phyloP scores from a whole-genome alignment of 2,113 vertebrate genomes.

The Callorhinus ursinus region DNA sequence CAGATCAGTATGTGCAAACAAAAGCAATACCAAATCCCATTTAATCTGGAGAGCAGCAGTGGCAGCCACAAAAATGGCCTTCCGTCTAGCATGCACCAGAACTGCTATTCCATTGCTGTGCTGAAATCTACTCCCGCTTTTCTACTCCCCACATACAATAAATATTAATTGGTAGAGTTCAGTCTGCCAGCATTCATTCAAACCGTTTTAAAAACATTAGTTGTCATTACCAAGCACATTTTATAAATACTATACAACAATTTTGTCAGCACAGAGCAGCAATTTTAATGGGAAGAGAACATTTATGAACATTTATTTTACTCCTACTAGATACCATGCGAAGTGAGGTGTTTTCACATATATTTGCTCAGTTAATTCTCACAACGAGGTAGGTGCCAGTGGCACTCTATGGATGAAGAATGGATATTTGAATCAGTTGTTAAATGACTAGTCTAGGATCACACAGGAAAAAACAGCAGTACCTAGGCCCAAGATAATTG shows the following conservation, averaged over 20 bases:
- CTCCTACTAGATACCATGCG: background rate
- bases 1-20: background rate
- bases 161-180: constrained; percentile 7
- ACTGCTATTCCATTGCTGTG: background rate
- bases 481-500: background rate
- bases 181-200: background rate
- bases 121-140: background rate
- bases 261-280: background rate
- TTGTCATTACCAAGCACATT: constrained; percentile 16
- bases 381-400: background rate
- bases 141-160: background rate
- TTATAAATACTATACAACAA: constrained; percentile 20
- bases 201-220: constrained; percentile 54
- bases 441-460: background rate
- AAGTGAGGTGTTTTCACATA: background rate
- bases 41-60: background rate
- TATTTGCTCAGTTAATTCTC: background rate
- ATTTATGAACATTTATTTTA: background rate
- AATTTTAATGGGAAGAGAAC: background rate
- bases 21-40: constrained; percentile 22
- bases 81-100: background rate
- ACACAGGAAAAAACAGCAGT: background rate
- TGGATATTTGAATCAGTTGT: background rate
- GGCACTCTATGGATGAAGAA: background rate
- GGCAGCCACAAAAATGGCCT: background rate